These are phyloP conservation scores for Hephaestus fuliginosus DNA, from an alignment of 2,797 vertebrate species.

Conservation along the genomic window DNA sequence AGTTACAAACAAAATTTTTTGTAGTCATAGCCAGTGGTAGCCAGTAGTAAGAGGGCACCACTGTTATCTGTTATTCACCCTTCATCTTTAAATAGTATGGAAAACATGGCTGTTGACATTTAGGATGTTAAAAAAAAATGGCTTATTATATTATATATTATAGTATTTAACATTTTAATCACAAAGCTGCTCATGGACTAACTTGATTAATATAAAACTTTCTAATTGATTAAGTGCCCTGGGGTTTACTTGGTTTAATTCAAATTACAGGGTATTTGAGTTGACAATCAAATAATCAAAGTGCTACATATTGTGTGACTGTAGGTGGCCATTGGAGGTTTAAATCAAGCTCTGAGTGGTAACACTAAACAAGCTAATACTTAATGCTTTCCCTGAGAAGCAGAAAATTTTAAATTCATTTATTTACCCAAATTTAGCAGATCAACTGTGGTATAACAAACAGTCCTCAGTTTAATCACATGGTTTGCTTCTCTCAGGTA, in stretches of 20 bases:
- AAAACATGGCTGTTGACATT: not conserved
- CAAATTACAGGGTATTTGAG: constrained; percentile 41
- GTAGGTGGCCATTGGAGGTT: constrained; percentile 18
- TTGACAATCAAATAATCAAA: constrained; percentile 61
- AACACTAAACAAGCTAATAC: constrained; percentile 36
- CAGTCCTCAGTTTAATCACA: constrained; percentile 31
- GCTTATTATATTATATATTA: too few relatives aligned
- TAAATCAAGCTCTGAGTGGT: constrained; percentile 35
- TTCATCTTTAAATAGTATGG: not conserved
- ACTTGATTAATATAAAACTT: constrained; percentile 40
- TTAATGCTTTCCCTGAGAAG: constrained; percentile 25
- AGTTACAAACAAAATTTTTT: not conserved
- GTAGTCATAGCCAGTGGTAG: too few relatives aligned
- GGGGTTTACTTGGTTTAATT: constrained; percentile 22
- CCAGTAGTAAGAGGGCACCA: not conserved
- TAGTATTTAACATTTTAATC: not conserved
- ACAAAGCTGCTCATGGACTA: constrained; percentile 9
- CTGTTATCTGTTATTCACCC: not conserved
- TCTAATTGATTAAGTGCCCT: constrained; percentile 37
- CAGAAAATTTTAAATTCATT: constrained; percentile 5
- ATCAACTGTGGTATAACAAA: constrained; percentile 38
- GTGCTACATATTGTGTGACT: constrained; percentile 21
- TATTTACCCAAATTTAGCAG: constrained; percentile 2
- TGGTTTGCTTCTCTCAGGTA: constrained; percentile 55
- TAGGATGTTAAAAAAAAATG: not conserved